Evolutionary conservation across 2,888 invertebrate species (phyloP).

Genomic region (Eupeodes latifasciatus): DNA sequence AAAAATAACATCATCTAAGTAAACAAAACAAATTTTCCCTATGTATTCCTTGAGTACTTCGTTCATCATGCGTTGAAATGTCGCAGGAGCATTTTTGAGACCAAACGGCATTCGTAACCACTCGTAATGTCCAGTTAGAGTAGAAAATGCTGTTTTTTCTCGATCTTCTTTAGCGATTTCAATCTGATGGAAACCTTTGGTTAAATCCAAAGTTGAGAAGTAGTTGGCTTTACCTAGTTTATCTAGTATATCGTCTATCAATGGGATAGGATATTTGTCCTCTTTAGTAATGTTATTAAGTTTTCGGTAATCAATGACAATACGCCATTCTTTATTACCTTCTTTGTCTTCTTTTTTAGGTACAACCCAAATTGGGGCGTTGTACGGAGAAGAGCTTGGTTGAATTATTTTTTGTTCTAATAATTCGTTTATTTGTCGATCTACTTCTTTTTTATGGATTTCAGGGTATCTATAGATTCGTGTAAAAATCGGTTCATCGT

Average conservation of each 20-base stretch:
- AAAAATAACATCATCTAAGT: constrained; percentile 12
- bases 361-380: neutral
- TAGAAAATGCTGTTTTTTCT: constrained; percentile 7
- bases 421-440: neutral
- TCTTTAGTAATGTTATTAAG: constrained; percentile 29
- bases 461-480: neutral
- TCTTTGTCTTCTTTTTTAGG: neutral
- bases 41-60: constrained; percentile 44
- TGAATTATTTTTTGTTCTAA: neutral
- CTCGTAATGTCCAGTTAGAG: constrained; percentile 18
- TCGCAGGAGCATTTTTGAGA: constrained; percentile 36
- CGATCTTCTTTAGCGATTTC: constrained; percentile 5
- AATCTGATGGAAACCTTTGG: constrained; percentile 12
- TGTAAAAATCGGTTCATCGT: neutral
- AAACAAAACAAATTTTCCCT: constrained; percentile 47
- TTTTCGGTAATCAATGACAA: constrained; percentile 50
- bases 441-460: constrained; percentile 5
- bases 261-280: constrained; percentile 10
- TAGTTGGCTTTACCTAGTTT: neutral
- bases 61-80: constrained; percentile 23
- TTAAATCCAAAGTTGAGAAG: neutral
- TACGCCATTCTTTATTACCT: constrained; percentile 33
- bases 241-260: constrained; percentile 6
- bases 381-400: constrained; percentile 2
- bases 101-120: constrained; percentile 41